phyloP scores from a whole-genome alignment of 2,113 vertebrate genomes.

The Aptenodytes forsteri region DNA sequence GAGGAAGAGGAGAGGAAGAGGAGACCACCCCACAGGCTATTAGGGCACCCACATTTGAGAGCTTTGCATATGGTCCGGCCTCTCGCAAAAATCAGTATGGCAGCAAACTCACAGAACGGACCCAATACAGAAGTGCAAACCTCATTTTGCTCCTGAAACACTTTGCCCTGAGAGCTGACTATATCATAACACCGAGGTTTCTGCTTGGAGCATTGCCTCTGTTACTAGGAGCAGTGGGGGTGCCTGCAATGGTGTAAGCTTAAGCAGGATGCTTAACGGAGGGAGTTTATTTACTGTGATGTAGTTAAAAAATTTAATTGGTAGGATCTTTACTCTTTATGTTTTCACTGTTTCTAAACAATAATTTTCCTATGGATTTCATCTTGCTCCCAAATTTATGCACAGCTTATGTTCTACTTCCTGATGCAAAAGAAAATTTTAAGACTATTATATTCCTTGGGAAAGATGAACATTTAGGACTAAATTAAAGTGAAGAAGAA shows the following conservation, averaged over 20 bases:
- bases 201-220: background rate
- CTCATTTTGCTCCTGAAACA: background rate
- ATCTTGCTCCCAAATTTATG: background rate
- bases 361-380: background rate
- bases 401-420: background rate
- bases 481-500: background rate
- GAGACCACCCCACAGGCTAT: background rate
- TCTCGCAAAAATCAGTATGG: background rate
- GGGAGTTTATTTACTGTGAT: background rate
- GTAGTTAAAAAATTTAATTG: background rate
- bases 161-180: background rate
- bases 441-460: background rate
- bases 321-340: background rate
- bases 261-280: background rate
- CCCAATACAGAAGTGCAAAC: background rate
- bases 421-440: background rate
- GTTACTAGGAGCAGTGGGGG: background rate
- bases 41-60: background rate
- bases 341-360: background rate
- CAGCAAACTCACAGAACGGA: background rate
- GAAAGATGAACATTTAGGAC: background rate
- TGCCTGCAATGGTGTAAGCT: background rate
- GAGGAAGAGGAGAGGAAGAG: no score
- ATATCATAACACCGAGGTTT: accelerated
- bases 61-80: background rate